These are phyloP conservation scores for Anomalospiza imberbis DNA, from an alignment of 2,797 vertebrate genomes.

Conservation along the genomic window DNA sequence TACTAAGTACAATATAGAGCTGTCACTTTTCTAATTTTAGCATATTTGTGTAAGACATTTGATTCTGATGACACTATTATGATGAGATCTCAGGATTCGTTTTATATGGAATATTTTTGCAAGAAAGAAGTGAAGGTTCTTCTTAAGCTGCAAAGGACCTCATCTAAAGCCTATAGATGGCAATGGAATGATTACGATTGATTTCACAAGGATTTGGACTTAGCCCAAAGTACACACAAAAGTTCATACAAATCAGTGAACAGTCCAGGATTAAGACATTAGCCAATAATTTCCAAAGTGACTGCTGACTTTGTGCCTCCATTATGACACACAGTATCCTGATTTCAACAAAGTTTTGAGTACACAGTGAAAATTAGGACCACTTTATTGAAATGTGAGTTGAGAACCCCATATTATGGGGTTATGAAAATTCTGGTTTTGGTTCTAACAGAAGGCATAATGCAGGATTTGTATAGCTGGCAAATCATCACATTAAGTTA, in stretches of 20 bases:
- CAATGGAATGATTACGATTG: constrained; percentile 48
- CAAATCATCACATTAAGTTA: constrained; percentile 33
- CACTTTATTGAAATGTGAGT: constrained; percentile 37
- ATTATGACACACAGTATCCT: constrained; percentile 16
- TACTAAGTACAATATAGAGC: background rate
- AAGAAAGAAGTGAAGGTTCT: background rate
- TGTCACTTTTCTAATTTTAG: background rate
- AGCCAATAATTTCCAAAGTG: constrained; percentile 59
- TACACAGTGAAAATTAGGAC: constrained; percentile 23
- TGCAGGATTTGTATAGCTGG: background rate
- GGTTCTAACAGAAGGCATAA: background rate
- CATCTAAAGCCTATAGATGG: constrained; percentile 23
- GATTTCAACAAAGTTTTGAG: constrained; percentile 40
- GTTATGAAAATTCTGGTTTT: constrained; percentile 10
- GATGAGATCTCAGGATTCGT: background rate
- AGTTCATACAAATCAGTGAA: constrained; percentile 55
- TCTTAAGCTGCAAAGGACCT: background rate
- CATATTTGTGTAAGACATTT: background rate
- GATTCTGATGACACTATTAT: background rate
- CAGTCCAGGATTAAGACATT: constrained; percentile 59
- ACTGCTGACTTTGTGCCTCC: constrained; percentile 47
- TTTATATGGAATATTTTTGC: background rate
- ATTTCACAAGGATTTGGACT: constrained; percentile 48
- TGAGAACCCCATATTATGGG: background rate
- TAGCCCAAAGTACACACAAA: constrained; percentile 40